Evolutionary conservation across 1,140 invertebrate genomes (phyloP).

Genomic region (Drosophila takahashii): DNA sequence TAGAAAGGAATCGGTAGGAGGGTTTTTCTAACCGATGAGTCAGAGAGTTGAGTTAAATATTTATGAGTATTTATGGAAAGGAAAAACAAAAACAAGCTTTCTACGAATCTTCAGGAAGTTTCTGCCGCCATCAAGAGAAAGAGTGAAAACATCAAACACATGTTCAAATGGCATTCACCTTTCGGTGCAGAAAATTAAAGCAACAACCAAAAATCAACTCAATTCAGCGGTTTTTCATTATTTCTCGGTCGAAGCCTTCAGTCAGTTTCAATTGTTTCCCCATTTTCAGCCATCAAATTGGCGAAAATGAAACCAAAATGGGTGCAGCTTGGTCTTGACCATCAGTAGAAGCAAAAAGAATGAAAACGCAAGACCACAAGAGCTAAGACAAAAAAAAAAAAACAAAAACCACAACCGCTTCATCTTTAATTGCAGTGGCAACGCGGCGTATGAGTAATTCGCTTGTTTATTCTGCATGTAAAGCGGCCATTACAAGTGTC

Average conservation of each 20-base stretch:
- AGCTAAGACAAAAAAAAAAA: conserved; percentile 1
- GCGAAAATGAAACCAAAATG: conserved; percentile 8
- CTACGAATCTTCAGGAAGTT: conserved; percentile 54
- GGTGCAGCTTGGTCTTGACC: conserved; percentile 41
- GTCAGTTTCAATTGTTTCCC: conserved; percentile 57
- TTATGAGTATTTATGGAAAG: background rate
- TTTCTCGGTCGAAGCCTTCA: conserved; percentile 56
- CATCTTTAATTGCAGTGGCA: conserved; percentile 23
- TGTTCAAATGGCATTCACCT: conserved; percentile 66
- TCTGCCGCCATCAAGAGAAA: conserved; percentile 1
- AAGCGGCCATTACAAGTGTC: conserved; percentile 67
- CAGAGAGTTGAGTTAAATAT: background rate
- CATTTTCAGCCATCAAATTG: conserved; percentile 44
- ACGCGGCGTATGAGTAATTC: conserved; percentile 69
- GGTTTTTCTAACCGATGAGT: conserved; percentile 11
- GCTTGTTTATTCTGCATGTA: conserved; percentile 50
- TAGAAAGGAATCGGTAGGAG: background rate
- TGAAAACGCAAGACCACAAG: background rate
- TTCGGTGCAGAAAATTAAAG: conserved; percentile 18
- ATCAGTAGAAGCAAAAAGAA: conserved; percentile 19
- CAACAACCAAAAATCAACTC: conserved; percentile 23
- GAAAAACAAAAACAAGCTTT: background rate
- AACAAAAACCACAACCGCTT: conserved; percentile 4
- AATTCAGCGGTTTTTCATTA: conserved; percentile 65
- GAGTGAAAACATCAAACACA: conserved; percentile 18